These are phyloP conservation scores for Sebastes elongatus DNA, from an alignment of 2,797 vertebrate species.

Conservation along the genomic window DNA sequence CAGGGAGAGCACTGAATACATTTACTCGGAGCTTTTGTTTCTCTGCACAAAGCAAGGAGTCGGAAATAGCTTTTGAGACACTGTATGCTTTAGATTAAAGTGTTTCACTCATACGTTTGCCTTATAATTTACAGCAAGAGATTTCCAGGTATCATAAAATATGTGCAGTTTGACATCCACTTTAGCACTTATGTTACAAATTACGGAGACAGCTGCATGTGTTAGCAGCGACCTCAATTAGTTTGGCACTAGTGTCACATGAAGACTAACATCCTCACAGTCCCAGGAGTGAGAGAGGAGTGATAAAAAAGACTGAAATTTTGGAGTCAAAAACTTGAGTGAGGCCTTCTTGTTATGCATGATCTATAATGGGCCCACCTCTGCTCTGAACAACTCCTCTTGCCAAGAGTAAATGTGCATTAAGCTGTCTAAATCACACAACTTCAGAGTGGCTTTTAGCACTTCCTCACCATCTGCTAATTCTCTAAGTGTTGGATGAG, in stretches of 20 bases:
- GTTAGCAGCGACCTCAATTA: neutral
- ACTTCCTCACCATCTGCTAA: slow-evolving; percentile 59
- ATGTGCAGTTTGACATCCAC: neutral
- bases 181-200: slow-evolving; percentile 5
- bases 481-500: slow-evolving; percentile 60
- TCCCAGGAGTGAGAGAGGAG: neutral
- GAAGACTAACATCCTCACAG: neutral
- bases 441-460: slow-evolving; percentile 56
- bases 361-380: slow-evolving; percentile 63
- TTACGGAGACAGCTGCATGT: neutral
- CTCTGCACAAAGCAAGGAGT: neutral
- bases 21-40: slow-evolving; percentile 28
- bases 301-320: slow-evolving; percentile 33
- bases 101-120: neutral
- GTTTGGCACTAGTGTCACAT: neutral
- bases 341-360: slow-evolving; percentile 34
- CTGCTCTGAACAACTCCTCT: slow-evolving; percentile 39
- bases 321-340: slow-evolving; percentile 37
- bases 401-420: slow-evolving; percentile 68
- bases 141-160: neutral
- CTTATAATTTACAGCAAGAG: neutral
- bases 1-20: neutral
- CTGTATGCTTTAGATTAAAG: slow-evolving; percentile 19
- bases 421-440: slow-evolving; percentile 52
- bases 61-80: slow-evolving; percentile 11